Percentiles rank a stretch among this genome's conserved stretches.
phyloP scores from a whole-genome alignment of 2,113 vertebrate genomes.

The Penelope pileata region DNA sequence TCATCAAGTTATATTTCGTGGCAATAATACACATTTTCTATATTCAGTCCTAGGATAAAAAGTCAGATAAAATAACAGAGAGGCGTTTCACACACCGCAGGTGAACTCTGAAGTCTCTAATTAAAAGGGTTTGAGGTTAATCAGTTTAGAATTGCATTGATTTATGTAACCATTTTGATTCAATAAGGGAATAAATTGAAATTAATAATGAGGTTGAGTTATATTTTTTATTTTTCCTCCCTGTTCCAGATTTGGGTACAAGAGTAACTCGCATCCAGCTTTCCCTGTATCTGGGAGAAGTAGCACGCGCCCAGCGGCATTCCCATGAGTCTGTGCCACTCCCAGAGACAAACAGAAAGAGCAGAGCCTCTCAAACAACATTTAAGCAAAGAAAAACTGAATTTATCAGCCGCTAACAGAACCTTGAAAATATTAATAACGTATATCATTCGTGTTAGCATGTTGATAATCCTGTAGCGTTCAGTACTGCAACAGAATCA shows the following conservation, averaged over 20 bases:
- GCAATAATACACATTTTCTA: neutral
- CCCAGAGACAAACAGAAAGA: neutral
- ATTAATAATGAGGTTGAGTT: neutral
- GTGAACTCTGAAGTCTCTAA: conserved; percentile 20
- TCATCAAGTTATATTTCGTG: conserved; percentile 12
- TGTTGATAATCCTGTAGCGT: neutral
- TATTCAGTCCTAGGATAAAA: conserved; percentile 19
- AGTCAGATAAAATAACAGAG: neutral
- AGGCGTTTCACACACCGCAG: neutral
- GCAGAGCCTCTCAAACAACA: neutral
- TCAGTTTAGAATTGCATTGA: conserved; percentile 55
- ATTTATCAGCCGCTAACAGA: neutral
- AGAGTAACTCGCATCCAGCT: neutral
- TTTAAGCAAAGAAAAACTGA: neutral
- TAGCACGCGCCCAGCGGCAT: neutral
- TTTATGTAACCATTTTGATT: conserved; percentile 45
- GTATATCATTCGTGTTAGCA: neutral
- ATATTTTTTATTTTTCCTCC: neutral
- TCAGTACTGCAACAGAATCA: neutral
- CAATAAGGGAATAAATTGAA: conserved; percentile 3
- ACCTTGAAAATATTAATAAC: neutral
- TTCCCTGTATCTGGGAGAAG: neutral
- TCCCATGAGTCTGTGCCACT: neutral
- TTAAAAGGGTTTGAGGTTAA: conserved; percentile 50
- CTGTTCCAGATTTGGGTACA: neutral